A percentile compares a stretch with the other conserved stretches of the same genome.
Conservation (phyloP, 2,113 vertebrate species). For the Nothoprocta perdicaria region DNA sequence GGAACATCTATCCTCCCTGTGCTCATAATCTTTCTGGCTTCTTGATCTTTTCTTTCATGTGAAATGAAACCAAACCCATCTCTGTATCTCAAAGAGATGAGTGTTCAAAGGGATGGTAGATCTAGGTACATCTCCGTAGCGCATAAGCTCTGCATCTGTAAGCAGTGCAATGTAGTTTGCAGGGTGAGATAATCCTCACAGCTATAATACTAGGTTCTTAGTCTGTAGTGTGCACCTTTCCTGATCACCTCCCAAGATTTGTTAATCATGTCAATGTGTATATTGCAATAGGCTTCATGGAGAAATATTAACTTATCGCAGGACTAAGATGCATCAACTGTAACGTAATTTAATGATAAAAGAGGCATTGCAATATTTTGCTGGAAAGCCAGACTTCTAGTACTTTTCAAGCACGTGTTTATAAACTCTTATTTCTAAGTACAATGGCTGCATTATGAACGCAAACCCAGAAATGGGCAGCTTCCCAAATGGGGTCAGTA, state of each 20-base stretch:
- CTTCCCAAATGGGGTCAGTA: conserved; percentile 1
- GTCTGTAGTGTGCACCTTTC: not conserved
- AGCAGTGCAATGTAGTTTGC: not conserved
- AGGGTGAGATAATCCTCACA: not conserved
- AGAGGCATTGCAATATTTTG: conserved; percentile 55
- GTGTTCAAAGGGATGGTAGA: not conserved
- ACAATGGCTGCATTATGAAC: conserved; percentile 63
- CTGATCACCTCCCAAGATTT: not conserved
- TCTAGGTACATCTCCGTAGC: not conserved
- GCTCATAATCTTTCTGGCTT: not conserved
- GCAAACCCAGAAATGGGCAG: conserved; percentile 38
- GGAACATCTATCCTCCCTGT: not conserved
- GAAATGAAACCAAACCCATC: not conserved
- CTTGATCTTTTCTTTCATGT: not conserved
- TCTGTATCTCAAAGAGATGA: not conserved
- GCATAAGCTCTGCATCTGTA: not conserved
- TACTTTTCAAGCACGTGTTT: conserved; percentile 52
- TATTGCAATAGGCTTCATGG: not conserved
- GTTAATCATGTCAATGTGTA: not conserved
- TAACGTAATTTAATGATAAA: conserved; percentile 35
- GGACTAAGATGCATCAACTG: not conserved
- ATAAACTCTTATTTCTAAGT: conserved; percentile 58
- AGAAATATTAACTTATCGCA: not conserved
- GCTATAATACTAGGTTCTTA: not conserved
- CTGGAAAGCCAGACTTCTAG: conserved; percentile 43